Conservation (phyloP, 2,888 invertebrate species). For the Caenorhabditis sp. region DNA sequence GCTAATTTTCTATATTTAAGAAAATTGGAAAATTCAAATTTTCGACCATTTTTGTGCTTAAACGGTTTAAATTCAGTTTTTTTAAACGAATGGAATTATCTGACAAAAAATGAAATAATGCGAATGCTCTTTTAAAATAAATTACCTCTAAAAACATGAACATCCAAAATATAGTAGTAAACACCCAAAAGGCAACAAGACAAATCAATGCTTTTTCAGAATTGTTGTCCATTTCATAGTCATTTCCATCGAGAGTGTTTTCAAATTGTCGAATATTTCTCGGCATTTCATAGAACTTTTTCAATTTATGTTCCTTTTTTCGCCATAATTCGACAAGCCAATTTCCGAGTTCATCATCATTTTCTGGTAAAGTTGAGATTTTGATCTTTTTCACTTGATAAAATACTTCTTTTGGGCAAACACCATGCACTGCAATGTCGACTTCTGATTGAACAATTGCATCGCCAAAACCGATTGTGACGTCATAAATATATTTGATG, state of each 20-base stretch:
- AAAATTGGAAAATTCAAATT: too few species aligned
- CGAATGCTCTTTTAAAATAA: too few species aligned
- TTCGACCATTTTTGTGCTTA: too few species aligned
- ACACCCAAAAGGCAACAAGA: conserved; percentile 57
- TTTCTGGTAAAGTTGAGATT: conserved; percentile 55
- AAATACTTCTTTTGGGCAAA: conserved; percentile 81
- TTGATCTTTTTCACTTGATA: conserved; percentile 77
- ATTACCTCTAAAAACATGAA: conserved; percentile 50
- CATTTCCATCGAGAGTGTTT: conserved; percentile 25
- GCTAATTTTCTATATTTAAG: too few species aligned
- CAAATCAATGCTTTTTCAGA: conserved; percentile 42
- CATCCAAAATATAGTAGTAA: conserved; percentile 62
- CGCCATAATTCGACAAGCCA: conserved; percentile 72
- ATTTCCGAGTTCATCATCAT: conserved; percentile 64
- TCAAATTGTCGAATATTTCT: conserved; percentile 34
- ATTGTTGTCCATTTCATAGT: conserved; percentile 38
- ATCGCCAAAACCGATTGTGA: conserved; percentile 82
- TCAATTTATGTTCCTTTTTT: conserved; percentile 71
- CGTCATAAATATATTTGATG: conserved; percentile 82
- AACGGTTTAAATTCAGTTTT: too few species aligned
- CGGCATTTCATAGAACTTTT: conserved; percentile 44
- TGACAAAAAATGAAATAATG: too few species aligned
- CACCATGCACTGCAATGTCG: conserved; percentile 78
- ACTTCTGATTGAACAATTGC: conserved; percentile 81
- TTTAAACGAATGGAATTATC: too few species aligned